These are phyloP conservation scores for Drosophila falleni DNA, from an alignment of 2,888 invertebrate genomes.

Conservation along the genomic window DNA sequence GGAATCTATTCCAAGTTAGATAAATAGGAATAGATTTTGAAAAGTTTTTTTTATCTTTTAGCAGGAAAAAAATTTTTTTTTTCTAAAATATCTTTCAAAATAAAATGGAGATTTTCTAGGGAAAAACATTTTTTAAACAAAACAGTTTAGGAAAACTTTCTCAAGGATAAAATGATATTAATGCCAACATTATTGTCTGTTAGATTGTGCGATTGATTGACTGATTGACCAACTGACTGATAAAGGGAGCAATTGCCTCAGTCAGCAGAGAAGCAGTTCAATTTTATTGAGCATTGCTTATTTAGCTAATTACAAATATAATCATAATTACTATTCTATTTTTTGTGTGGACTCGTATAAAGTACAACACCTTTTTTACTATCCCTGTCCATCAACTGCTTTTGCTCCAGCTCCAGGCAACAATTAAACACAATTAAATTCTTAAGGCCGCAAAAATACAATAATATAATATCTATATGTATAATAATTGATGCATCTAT, in stretches of 20 bases:
- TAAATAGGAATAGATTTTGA: no score
- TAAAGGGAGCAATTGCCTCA: neutral
- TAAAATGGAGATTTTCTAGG: neutral
- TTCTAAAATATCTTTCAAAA: neutral
- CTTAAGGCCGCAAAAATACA: constrained; percentile 51
- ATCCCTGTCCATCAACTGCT: constrained; percentile 5
- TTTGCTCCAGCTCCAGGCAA: constrained; percentile 6
- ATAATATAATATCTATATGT: constrained; percentile 22
- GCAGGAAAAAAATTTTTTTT: no score
- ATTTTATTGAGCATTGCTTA: constrained; percentile 50
- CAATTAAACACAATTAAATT: constrained; percentile 57
- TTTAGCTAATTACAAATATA: constrained; percentile 34
- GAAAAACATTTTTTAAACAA: no score
- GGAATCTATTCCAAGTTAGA: no score
- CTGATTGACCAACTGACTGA: neutral
- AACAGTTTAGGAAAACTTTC: neutral
- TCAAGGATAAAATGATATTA: neutral
- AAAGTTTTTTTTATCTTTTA: no score
- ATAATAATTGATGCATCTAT: constrained; percentile 23
- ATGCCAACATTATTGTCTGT: neutral
- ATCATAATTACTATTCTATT: constrained; percentile 27
- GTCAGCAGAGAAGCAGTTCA: constrained; percentile 12
- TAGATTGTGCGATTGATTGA: neutral
- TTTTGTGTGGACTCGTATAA: constrained; percentile 26
- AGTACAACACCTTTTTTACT: constrained; percentile 2